Base-by-base conservation (phyloP, 2,113 vertebrate genomes). In the Orthonyx spaldingii region DNA sequence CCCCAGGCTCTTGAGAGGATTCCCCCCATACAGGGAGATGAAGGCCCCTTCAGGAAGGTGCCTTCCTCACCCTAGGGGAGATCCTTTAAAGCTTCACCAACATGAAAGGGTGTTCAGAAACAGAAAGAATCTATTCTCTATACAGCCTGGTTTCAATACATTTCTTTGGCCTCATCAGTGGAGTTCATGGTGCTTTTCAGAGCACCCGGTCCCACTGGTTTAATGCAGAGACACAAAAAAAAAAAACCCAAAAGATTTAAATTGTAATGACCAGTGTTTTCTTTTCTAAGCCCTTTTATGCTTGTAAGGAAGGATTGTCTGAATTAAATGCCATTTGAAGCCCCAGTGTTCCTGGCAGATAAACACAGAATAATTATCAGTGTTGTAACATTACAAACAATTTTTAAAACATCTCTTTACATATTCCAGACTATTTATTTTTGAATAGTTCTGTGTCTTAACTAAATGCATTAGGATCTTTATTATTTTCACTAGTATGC, bases 371-470 rank as follows among this genome's bases (percentile, higher is more conserved):
- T 91, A 90, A 82, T 86, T 68, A 96, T 92, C 82, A 89, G 50
- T 93, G 37, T 84, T 96, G 35, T 93, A 97, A 93, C 60, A 75
- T 92, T 94, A 55, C 69, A 84, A 91, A 59, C 41, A 9, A 91
- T 90, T 94, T 90, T 84, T 83, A 66, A 85, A 93, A 89, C 60
- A 95, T 74, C 37, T 92, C 68, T 64, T 87, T 74, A 53, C 44
- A 85, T 84, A 70, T 82, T 96, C 74, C 59, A 92, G 63, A 56
- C 27, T 82, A 52, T 89, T 97, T 96, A 61, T 96, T 97, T 97
- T 96, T 68, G 92, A 97, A 93, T 90, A 91, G 17, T 70, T 94
- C 14, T 72, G 4, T 89, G 83, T 57, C 71, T 80, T 68, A 79
- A 39, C 56, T 74, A 66, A 81, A 91, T 64, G 42, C 60, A 53